Percentiles rank a stretch among this genome's conserved stretches.
Conservation (phyloP, 2,113 vertebrate genomes). For the Gavialis gangeticus region DNA sequence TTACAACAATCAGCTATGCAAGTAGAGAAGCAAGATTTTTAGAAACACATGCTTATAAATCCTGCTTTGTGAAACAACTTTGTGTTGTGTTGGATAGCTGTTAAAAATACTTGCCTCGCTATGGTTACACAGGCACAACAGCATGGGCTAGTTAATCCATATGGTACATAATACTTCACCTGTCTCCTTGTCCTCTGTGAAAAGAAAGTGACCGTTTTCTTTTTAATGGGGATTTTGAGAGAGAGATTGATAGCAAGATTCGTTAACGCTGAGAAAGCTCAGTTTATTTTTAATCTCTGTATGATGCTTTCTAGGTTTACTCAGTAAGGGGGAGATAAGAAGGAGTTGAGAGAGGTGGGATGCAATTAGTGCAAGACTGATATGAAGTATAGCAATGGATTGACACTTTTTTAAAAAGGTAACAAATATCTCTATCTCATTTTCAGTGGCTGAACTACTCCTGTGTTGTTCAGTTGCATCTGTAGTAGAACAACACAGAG, state of each 20-base stretch:
- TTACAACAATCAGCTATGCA: not conserved
- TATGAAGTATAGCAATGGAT: not conserved
- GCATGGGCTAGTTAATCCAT: not conserved
- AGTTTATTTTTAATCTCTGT: not conserved
- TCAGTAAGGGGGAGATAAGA: not conserved
- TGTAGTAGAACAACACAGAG: not conserved
- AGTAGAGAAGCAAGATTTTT: not conserved
- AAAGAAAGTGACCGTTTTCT: not conserved
- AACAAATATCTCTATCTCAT: not conserved
- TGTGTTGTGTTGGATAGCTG: not conserved
- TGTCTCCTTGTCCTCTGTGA: not conserved
- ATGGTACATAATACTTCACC: not conserved
- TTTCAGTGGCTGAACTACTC: not conserved
- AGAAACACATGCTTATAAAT: not conserved
- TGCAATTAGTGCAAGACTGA: not conserved
- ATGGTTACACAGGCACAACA: fast-evolving
- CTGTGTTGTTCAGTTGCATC: not conserved
- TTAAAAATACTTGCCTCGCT: not conserved
- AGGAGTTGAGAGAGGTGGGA: not conserved
- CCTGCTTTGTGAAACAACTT: not conserved
- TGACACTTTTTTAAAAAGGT: not conserved
- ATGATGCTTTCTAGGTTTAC: not conserved
- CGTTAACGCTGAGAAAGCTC: not conserved
- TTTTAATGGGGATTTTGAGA: not conserved
- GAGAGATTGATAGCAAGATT: not conserved